Percentiles rank a stretch among this genome's conserved stretches.
Conservation (phyloP, 2,113 vertebrate species). For the Alectura lathami region DNA sequence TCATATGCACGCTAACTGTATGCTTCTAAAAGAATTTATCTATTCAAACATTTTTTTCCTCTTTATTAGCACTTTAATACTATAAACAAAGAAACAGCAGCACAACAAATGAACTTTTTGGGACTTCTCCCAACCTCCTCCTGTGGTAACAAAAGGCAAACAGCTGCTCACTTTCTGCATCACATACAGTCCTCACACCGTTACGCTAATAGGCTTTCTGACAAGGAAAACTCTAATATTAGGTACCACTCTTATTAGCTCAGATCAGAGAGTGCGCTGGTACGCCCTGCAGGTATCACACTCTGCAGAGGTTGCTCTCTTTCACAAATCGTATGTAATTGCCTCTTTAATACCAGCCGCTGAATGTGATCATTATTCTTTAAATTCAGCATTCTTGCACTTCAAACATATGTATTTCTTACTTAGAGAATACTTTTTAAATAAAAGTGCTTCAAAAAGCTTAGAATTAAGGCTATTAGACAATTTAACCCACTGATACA, state of each 20-base stretch:
- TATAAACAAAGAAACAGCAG: neutral
- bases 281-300: conserved; percentile 29
- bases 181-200: neutral
- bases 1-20: neutral
- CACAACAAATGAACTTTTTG: neutral
- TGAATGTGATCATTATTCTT: neutral
- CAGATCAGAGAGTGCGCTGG: conserved; percentile 14
- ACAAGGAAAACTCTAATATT: conserved; percentile 13
- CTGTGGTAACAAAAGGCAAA: conserved; percentile 2
- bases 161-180: neutral
- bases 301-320: neutral
- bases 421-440: neutral
- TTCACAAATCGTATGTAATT: conserved; percentile 57
- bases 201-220: neutral
- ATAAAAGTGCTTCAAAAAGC: neutral
- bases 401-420: neutral
- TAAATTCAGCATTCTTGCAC: neutral
- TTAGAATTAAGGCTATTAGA: conserved; percentile 9
- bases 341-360: conserved; percentile 34
- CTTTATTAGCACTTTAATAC: neutral
- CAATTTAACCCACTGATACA: neutral
- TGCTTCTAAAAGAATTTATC: neutral
- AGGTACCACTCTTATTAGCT: conserved; percentile 31
- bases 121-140: neutral
- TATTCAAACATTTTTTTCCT: neutral